Conservation (phyloP, 2,888 invertebrate species). For the Tryphoninae sp. region DNA sequence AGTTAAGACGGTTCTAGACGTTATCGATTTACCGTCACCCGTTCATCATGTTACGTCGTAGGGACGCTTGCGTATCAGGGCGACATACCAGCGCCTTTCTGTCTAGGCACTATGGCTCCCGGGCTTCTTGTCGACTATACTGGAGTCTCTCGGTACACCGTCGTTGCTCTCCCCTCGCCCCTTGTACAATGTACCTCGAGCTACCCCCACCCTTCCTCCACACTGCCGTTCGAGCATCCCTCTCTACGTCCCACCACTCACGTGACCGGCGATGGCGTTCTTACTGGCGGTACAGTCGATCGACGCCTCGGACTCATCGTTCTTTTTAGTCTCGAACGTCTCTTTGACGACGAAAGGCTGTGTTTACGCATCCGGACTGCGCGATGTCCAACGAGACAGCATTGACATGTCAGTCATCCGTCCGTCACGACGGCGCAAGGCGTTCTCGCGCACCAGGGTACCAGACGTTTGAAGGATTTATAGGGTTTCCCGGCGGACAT, state of each 20-base stretch:
- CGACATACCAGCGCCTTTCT: conserved; percentile 68
- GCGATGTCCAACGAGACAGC: not conserved
- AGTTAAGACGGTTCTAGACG: conserved; percentile 55
- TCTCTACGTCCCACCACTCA: too few relatives aligned
- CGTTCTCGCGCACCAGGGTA: conserved; percentile 78
- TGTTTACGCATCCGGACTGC: conserved; percentile 13
- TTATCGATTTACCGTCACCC: conserved; percentile 80
- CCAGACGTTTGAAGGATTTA: conserved; percentile 80
- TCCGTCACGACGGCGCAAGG: conserved; percentile 80
- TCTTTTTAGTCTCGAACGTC: not conserved
- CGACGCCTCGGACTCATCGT: not conserved
- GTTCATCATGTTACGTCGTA: conserved; percentile 80
- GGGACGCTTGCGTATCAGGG: conserved; percentile 79
- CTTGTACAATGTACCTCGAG: not conserved
- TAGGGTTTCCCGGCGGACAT: conserved; percentile 72
- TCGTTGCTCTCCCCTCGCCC: not conserved
- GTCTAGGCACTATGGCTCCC: conserved; percentile 33
- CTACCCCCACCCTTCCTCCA: not conserved
- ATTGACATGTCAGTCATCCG: conserved; percentile 78
- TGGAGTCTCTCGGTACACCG: not conserved
- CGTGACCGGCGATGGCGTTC: too few relatives aligned
- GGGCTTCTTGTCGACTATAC: not conserved
- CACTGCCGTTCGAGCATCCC: too few relatives aligned
- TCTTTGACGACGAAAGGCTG: conserved; percentile 31
- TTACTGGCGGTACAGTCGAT: not conserved